Evolutionary conservation across 2,113 vertebrate genomes (phyloP).

Genomic region (Tinamus guttatus): DNA sequence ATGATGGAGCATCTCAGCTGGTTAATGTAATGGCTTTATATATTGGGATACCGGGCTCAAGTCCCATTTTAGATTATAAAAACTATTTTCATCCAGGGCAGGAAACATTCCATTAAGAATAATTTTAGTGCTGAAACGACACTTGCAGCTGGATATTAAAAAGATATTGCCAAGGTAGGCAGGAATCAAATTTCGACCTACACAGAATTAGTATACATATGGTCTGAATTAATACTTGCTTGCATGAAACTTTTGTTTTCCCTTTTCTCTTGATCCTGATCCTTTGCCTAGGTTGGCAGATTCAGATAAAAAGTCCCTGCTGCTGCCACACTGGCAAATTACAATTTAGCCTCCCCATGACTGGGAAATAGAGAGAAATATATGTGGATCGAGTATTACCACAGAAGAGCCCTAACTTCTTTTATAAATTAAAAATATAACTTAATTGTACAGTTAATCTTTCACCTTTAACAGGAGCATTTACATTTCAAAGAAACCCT

Average conservation of each 20-base stretch:
- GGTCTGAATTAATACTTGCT: neutral
- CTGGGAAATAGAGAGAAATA: neutral
- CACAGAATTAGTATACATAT: neutral
- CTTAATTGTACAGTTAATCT: neutral
- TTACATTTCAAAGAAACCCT: neutral
- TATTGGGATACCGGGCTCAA: slow-evolving; percentile 56
- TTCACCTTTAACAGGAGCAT: neutral
- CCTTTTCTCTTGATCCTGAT: neutral
- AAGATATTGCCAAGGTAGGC: slow-evolving; percentile 12
- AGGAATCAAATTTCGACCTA: slow-evolving; percentile 25
- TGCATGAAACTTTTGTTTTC: neutral
- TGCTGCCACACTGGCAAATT: neutral
- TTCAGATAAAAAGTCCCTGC: neutral
- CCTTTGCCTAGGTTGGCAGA: neutral
- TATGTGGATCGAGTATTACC: neutral
- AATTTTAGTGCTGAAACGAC: slow-evolving; percentile 40
- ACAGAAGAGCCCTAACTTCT: neutral
- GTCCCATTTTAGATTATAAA: slow-evolving; percentile 63
- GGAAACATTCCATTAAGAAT: slow-evolving; percentile 64
- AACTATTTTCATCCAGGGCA: slow-evolving; percentile 48
- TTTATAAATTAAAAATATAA: neutral
- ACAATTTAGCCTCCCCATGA: neutral
- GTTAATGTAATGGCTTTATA: slow-evolving; percentile 63
- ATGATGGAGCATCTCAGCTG: slow-evolving; percentile 42
- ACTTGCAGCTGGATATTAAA: slow-evolving; percentile 40